Conservation (phyloP, 1,140 invertebrate species). For the Lineus longissimus region DNA sequence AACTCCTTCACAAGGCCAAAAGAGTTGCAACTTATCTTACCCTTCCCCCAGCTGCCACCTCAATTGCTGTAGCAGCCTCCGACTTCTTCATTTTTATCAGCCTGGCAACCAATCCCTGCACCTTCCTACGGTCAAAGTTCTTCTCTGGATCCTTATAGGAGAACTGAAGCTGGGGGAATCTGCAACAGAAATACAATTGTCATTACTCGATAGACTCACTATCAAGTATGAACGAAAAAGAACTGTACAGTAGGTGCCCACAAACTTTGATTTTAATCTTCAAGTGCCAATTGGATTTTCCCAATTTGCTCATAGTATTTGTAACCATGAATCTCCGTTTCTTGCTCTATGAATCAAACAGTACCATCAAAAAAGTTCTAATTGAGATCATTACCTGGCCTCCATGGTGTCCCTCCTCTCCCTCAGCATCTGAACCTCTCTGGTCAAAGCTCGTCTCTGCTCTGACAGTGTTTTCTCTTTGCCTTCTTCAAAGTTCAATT, state of each 20-base stretch:
- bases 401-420: conserved; percentile 63
- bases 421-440: conserved; percentile 57
- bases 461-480: conserved; percentile 60
- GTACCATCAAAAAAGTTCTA: too few relatives aligned
- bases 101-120: conserved; percentile 75
- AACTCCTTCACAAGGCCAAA: too few relatives aligned
- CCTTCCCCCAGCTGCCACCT: conserved; percentile 79
- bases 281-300: too few relatives aligned
- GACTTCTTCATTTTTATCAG: conserved; percentile 73
- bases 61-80: conserved; percentile 74
- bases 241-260: too few relatives aligned
- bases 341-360: too few relatives aligned
- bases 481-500: conserved; percentile 67
- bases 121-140: conserved; percentile 71
- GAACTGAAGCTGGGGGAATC: conserved; percentile 64
- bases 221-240: too few relatives aligned
- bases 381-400: too few relatives aligned
- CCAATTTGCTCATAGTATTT: too few relatives aligned
- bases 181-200: conserved; percentile 33
- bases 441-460: conserved; percentile 55
- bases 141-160: conserved; percentile 53
- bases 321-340: too few relatives aligned
- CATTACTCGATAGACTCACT: too few relatives aligned
- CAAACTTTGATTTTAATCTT: too few relatives aligned
- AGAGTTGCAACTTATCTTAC: conserved; percentile 57